Conservation (phyloP, 2,888 invertebrate genomes). For the Drosophila bunnanda region DNA sequence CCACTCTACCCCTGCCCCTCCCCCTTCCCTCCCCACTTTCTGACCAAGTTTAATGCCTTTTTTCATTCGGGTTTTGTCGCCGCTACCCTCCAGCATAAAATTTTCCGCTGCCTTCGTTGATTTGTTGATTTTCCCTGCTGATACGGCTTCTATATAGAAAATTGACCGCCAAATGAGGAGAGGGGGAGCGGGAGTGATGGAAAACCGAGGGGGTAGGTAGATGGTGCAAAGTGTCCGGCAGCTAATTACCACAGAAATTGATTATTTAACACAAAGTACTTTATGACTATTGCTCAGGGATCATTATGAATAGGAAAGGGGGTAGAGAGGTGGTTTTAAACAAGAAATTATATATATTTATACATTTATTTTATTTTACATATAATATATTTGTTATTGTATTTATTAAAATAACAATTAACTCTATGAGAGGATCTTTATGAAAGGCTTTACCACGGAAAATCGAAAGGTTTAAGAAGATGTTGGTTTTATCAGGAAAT, state of each 20-base stretch:
- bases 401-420: neutral
- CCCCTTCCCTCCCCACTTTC: neutral
- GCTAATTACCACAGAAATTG: constrained; percentile 61
- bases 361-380: neutral
- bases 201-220: neutral
- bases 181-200: neutral
- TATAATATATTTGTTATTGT: neutral
- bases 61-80: constrained; percentile 8
- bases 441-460: no score
- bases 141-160: constrained; percentile 45
- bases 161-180: neutral
- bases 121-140: constrained; percentile 66
- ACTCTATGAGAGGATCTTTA: no score
- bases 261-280: constrained; percentile 25
- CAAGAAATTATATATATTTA: neutral
- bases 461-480: no score
- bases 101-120: constrained; percentile 36
- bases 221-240: constrained; percentile 21
- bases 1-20: neutral
- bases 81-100: neutral
- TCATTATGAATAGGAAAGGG: neutral
- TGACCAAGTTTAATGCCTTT: constrained; percentile 37
- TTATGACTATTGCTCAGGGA: neutral
- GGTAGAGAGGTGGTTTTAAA: neutral
- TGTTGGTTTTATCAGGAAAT: no score